Conservation (phyloP, 2,888 invertebrate species). For the Zonitis immaculata region DNA sequence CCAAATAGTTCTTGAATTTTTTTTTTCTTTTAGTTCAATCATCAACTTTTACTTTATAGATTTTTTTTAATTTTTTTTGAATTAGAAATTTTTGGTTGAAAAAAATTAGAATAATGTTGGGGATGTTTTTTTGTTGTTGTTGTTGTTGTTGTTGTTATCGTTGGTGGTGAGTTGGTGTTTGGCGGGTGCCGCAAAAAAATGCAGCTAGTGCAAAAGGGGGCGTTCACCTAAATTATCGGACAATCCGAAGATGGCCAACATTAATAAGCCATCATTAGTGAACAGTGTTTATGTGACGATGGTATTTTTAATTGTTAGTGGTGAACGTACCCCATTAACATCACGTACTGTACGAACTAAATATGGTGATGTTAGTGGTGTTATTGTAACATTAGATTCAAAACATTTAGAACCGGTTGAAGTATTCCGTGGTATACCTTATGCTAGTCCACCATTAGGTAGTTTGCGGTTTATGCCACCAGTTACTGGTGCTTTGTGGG, state of each 20-base stretch:
- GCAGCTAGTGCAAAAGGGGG: neutral
- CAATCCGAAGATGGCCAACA: conserved; percentile 9
- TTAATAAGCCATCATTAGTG: conserved; percentile 7
- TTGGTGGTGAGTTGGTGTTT: neutral
- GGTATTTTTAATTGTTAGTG: conserved; percentile 14
- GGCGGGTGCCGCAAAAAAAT: too few relatives aligned
- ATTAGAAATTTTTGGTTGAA: too few relatives aligned
- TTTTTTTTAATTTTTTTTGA: too few relatives aligned
- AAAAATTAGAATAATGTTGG: too few relatives aligned
- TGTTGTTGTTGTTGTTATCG: too few relatives aligned
- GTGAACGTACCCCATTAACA: conserved; percentile 55
- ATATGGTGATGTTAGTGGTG: conserved; percentile 81
- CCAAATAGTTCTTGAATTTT: too few relatives aligned
- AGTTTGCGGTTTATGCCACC: conserved; percentile 94
- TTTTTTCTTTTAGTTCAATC: too few relatives aligned
- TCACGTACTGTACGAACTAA: conserved; percentile 83
- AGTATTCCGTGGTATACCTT: conserved; percentile 89
- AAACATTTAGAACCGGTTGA: conserved; percentile 84
- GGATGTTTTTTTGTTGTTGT: too few relatives aligned
- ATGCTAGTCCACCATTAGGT: conserved; percentile 88
- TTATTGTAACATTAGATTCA: conserved; percentile 76
- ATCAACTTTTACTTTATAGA: too few relatives aligned
- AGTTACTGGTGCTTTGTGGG: conserved; percentile 88
- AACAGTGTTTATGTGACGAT: conserved; percentile 16
- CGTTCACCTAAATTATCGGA: neutral